A percentile compares a stretch with the other conserved stretches of the same genome.
phyloP scores from a whole-genome alignment of 2,797 vertebrate genomes.

The Mormyrus hasselquistii region DNA sequence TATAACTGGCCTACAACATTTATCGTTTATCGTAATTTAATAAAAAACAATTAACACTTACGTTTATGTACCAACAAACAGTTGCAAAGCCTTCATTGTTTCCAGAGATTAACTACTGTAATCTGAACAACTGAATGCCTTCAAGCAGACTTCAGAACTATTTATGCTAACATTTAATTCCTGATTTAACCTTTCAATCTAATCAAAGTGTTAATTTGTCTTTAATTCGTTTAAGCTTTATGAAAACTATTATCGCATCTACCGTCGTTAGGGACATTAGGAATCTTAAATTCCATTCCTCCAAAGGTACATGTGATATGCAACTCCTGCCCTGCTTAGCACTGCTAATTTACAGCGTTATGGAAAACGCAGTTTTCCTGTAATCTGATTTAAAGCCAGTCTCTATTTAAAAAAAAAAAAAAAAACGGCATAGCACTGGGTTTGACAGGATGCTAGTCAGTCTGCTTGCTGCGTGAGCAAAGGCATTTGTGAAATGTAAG shows the following conservation, averaged over 20 bases:
- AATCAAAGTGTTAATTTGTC: neutral
- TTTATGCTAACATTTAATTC: neutral
- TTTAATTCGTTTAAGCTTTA: neutral
- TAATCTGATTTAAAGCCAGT: constrained; percentile 5
- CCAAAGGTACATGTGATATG: constrained; percentile 2
- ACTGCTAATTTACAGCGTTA: neutral
- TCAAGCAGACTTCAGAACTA: neutral
- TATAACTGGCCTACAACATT: neutral
- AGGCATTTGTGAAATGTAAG: constrained; percentile 22
- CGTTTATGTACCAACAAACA: neutral
- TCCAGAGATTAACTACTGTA: neutral
- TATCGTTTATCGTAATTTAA: neutral
- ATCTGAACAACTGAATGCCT: neutral
- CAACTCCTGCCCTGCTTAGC: neutral
- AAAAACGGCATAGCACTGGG: neutral
- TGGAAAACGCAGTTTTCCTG: constrained; percentile 3
- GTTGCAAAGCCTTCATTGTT: neutral
- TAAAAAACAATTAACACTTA: neutral
- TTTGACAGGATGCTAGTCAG: neutral
- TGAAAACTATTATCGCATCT: neutral
- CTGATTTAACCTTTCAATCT: neutral
- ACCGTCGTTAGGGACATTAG: neutral
- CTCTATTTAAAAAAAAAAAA: neutral
- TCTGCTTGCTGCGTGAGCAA: constrained; percentile 9
- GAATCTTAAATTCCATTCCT: neutral